Percentiles rank a stretch among this genome's conserved stretches.
These are phyloP conservation scores for Penaeus vannamei DNA, from an alignment of 1,140 invertebrate species.

Conservation along the genomic window DNA sequence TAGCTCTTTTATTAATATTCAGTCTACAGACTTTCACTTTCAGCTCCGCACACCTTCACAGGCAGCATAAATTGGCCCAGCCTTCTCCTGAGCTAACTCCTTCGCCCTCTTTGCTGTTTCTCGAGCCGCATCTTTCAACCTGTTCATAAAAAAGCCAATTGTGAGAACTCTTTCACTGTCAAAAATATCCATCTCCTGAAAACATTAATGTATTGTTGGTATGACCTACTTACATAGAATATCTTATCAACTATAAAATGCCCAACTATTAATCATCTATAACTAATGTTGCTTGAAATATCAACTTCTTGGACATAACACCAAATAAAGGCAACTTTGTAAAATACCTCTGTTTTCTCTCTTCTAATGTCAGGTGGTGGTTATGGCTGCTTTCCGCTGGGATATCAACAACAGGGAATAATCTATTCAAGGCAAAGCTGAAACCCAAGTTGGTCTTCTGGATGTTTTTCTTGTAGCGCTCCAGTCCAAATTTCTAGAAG, in stretches of 20 bases:
- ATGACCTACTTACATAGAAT: too few relatives aligned
- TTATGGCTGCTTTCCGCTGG: neutral
- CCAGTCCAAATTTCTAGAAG: slow-evolving; percentile 61
- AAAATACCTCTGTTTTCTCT: slow-evolving; percentile 53
- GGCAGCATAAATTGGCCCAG: slow-evolving; percentile 58
- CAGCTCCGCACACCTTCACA: slow-evolving; percentile 60
- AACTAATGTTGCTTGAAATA: neutral
- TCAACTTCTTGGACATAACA: neutral
- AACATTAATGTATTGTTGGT: too few relatives aligned
- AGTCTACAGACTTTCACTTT: neutral
- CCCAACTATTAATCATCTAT: too few relatives aligned
- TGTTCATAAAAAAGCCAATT: slow-evolving; percentile 32
- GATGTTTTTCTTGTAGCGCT: slow-evolving; percentile 67
- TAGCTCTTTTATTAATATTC: too few relatives aligned
- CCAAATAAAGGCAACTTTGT: neutral
- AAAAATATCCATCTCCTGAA: too few relatives aligned
- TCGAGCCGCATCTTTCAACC: slow-evolving; percentile 52
- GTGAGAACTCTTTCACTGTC: neutral
- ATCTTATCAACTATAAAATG: too few relatives aligned
- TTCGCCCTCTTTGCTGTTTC: slow-evolving; percentile 57
- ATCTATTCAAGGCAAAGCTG: slow-evolving; percentile 43
- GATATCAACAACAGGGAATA: slow-evolving; percentile 48
- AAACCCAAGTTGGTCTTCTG: slow-evolving; percentile 55
- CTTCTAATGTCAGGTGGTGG: slow-evolving; percentile 48
- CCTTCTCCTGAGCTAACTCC: slow-evolving; percentile 57